Evolutionary conservation across 2,113 vertebrate genomes (phyloP), one percentile per base, ranked within the genome.

Genomic region (Rhynchopsitta pachyrhyncha): DNA sequence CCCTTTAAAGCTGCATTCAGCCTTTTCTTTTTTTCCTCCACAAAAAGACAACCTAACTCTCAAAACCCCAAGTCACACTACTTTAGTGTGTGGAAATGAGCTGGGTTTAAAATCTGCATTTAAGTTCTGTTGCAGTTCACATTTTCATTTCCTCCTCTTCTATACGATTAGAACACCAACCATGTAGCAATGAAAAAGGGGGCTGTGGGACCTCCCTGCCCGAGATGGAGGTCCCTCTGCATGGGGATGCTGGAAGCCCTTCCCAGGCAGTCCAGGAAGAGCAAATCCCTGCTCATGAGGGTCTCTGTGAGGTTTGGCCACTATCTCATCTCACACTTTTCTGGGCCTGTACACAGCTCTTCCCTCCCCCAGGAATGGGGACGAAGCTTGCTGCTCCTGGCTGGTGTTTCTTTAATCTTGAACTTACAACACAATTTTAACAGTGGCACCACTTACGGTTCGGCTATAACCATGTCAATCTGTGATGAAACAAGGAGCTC

Each of bases 171-270:
- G 1, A n/a, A 22, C 1, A 3, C 18, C 25, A 17, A n/a, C 31
- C 25, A 3, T 0, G 0, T 15, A 31, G 20, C 2, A 3, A 20
- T 35, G 49, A 6, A 4, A 0, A 8, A 17, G 37, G 25, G 42
- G 24, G 11, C 42, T 33, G 17, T 1, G 64, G 39, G 25, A 10
- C 76, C n/a, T 42, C 20, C 10, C n/a, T 12, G 2, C n/a, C 46
- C 1, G 13, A 5, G 27, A 10, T 4, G 17, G 39, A 23, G 41
- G 25, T 41, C 16, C 16, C 16, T 7, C 67, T 39, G 7, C 13
- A 1, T 7, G 7, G 37, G 35, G 15, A 9, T 41, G 17, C 19
- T 1, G 3, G 18, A 27, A 79, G 13, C 29, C 15, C 7, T 62
- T 25, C 41, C 31, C 42, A 64, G 28, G 14, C 4, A 22, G 13